These are phyloP conservation scores for Otis tarda DNA, from an alignment of 2,113 vertebrate species.

Conservation along the genomic window DNA sequence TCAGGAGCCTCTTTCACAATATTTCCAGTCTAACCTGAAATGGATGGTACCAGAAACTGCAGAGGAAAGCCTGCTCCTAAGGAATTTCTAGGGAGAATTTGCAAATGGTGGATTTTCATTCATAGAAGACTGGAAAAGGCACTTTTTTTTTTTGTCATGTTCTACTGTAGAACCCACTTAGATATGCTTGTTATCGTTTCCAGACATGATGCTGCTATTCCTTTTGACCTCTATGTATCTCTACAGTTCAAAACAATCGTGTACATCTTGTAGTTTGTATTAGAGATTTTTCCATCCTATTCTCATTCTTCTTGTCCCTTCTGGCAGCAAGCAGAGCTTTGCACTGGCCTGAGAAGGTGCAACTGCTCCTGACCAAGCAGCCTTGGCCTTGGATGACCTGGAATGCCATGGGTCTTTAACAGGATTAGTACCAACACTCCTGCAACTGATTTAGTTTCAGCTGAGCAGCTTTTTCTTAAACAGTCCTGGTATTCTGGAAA, in stretches of 20 bases:
- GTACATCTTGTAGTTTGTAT: neutral
- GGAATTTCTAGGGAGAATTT: neutral
- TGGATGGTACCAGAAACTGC: neutral
- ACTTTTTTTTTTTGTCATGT: neutral
- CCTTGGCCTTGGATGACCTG: neutral
- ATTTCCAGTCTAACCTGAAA: constrained; percentile 48
- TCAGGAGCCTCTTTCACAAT: constrained; percentile 20
- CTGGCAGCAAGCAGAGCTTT: neutral
- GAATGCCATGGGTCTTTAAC: neutral
- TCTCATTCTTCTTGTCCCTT: constrained; percentile 7
- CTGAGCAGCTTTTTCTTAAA: neutral
- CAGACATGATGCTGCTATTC: neutral
- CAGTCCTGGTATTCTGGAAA: neutral
- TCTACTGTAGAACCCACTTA: neutral
- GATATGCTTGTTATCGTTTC: neutral
- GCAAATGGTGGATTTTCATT: neutral
- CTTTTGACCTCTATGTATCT: constrained; percentile 23
- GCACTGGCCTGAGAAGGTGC: neutral
- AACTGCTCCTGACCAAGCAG: neutral
- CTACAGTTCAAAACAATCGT: neutral
- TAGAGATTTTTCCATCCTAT: neutral
- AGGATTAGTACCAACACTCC: neutral
- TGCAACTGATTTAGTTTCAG: neutral
- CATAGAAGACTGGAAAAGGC: neutral
- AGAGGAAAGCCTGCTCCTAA: neutral